Percentiles rank a stretch among this genome's conserved stretches.
phyloP scores from a whole-genome alignment of 2,888 invertebrate species.

The Yponomeuta plumbellus region DNA sequence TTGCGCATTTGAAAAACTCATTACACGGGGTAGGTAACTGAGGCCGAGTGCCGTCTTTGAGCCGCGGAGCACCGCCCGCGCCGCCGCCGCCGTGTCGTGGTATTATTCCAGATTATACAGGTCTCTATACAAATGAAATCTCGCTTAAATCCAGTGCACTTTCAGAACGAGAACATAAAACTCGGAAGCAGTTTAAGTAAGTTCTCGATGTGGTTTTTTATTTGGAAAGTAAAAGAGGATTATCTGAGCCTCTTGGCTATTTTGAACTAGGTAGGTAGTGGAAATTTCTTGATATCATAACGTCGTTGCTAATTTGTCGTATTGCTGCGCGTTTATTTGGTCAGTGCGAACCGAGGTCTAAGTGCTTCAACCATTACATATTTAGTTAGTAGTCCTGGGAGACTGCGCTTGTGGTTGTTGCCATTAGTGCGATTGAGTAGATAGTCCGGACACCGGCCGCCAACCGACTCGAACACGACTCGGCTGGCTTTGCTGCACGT shows the following conservation, averaged over 20 bases:
- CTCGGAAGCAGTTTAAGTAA: constrained; percentile 60
- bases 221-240: not conserved
- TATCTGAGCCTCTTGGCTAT: not conserved
- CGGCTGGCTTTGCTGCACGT: not conserved
- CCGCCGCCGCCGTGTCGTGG: constrained; percentile 33
- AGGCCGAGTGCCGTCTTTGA: constrained; percentile 57
- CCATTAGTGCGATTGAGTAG: constrained; percentile 68
- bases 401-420: constrained; percentile 65
- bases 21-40: constrained; percentile 38
- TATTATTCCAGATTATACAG: constrained; percentile 74
- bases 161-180: constrained; percentile 72
- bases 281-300: not conserved
- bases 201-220: constrained; percentile 34
- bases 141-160: constrained; percentile 74
- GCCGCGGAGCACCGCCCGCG: constrained; percentile 50
- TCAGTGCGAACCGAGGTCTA: constrained; percentile 46
- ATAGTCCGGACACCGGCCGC: not conserved
- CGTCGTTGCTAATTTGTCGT: not conserved
- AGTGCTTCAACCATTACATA: constrained; percentile 63
- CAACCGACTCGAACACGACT: not conserved
- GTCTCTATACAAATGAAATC: constrained; percentile 75
- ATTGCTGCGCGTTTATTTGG: constrained; percentile 38
- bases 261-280: not conserved
- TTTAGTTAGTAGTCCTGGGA: constrained; percentile 63
- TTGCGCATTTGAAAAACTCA: constrained; percentile 72